phyloP scores from a whole-genome alignment of 2,888 invertebrate genomes.

The Dichetophora obliterata region DNA sequence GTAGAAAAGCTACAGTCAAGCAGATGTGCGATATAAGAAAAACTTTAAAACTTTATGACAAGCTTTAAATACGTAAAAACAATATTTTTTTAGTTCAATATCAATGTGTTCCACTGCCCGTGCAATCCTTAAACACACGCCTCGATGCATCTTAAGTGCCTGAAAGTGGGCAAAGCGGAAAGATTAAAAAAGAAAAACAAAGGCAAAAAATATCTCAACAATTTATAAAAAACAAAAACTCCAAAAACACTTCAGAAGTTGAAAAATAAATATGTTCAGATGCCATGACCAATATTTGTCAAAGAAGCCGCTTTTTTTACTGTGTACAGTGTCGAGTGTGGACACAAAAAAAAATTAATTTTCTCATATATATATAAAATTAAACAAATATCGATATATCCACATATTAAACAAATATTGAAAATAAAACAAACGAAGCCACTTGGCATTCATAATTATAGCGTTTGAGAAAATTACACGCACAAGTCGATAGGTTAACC shows the following conservation, averaged over 20 bases:
- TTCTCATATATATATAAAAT: constrained; percentile 24
- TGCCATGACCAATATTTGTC: constrained; percentile 17
- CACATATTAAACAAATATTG: constrained; percentile 29
- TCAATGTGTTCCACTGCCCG: not conserved
- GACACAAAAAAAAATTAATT: not conserved
- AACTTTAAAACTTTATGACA: not conserved
- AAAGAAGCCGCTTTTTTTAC: constrained; percentile 15
- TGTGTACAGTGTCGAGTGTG: not conserved
- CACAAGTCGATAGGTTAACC: not conserved
- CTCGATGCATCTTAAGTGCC: not conserved
- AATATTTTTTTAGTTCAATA: not conserved
- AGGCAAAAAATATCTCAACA: not conserved
- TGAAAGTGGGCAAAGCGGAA: not conserved
- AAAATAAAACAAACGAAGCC: not conserved
- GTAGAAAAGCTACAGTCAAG: not conserved
- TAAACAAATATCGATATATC: constrained; percentile 19
- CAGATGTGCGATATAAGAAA: not conserved
- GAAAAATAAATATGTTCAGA: not conserved
- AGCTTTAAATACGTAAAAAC: not conserved
- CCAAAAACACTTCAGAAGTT: constrained; percentile 30
- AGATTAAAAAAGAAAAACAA: constrained; percentile 3
- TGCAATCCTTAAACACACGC: not conserved
- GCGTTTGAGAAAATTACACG: not conserved
- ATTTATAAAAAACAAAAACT: not conserved
- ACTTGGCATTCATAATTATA: constrained; percentile 7